Conservation (phyloP, 2,888 invertebrate genomes). For the Diaperis boleti region DNA sequence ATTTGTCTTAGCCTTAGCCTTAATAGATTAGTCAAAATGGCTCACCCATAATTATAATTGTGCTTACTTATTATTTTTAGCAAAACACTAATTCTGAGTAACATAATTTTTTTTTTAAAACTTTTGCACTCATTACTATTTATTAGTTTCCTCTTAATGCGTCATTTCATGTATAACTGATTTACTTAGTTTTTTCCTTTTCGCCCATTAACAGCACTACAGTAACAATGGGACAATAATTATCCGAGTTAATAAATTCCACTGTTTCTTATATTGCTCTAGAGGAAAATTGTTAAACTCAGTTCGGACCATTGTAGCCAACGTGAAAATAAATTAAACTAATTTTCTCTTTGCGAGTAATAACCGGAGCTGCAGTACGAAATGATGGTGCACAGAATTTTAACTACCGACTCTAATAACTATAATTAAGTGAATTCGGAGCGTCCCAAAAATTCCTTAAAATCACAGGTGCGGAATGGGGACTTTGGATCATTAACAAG, state of each 20-base stretch:
- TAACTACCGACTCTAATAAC: conserved; percentile 44
- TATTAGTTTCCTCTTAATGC: too few species aligned
- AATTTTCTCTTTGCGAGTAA: conserved; percentile 22
- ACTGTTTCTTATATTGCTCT: not conserved
- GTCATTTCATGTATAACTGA: too few species aligned
- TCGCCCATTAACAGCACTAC: not conserved
- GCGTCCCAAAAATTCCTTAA: conserved; percentile 47
- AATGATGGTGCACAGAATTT: conserved; percentile 32
- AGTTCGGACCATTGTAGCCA: conserved; percentile 5
- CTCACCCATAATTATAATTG: too few species aligned
- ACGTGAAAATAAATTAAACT: conserved; percentile 21
- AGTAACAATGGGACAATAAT: not conserved
- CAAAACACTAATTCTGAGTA: too few species aligned
- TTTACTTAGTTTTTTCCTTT: conserved; percentile 15
- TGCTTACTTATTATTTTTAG: too few species aligned
- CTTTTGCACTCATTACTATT: too few species aligned
- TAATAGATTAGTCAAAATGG: too few species aligned
- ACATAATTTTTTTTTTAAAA: too few species aligned
- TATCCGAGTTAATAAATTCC: not conserved
- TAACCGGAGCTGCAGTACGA: conserved; percentile 14
- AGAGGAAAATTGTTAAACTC: conserved; percentile 4
- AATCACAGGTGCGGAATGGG: conserved; percentile 49
- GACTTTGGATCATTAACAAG: conserved; percentile 39
- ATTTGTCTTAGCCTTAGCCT: too few species aligned
- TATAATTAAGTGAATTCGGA: conserved; percentile 51